Percentiles rank a stretch among this genome's conserved stretches.
phyloP scores from a whole-genome alignment of 2,113 vertebrate species.

The Myrmecobius fasciatus region DNA sequence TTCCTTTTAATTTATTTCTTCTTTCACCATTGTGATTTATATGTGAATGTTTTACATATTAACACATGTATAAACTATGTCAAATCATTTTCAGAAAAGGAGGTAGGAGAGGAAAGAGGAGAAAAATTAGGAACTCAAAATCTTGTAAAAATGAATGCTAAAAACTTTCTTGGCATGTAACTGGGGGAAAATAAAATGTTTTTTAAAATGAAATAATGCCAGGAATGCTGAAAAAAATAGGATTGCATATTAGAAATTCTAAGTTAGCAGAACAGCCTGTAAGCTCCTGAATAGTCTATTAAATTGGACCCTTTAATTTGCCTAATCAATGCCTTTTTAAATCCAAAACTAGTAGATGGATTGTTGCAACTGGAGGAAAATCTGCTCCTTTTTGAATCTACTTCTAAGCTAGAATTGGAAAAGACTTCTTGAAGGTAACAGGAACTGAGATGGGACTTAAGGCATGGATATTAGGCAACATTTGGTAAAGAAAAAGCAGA shows the following conservation, averaged over 20 bases:
- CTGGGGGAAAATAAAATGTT: too few relatives aligned
- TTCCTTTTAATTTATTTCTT: too few relatives aligned
- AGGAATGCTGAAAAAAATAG: conserved; percentile 38
- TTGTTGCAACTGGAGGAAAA: conserved; percentile 50
- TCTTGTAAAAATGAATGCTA: too few relatives aligned
- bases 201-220: too few relatives aligned
- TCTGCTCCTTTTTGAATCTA: conserved; percentile 56
- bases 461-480: background rate
- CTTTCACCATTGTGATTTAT: too few relatives aligned
- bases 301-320: conserved; percentile 70
- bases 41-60: too few relatives aligned
- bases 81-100: too few relatives aligned
- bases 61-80: too few relatives aligned
- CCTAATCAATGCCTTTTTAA: conserved; percentile 72
- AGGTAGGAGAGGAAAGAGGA: too few relatives aligned
- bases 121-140: too few relatives aligned
- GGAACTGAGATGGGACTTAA: background rate
- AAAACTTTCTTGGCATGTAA: too few relatives aligned
- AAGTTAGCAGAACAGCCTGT: conserved; percentile 60
- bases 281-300: conserved; percentile 64
- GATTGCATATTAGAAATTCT: conserved; percentile 57
- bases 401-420: conserved; percentile 47
- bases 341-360: conserved; percentile 59
- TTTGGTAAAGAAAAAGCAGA: background rate
- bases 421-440: conserved; percentile 52